These are phyloP conservation scores for Yoshiicerus persimilis DNA, from an alignment of 1,140 invertebrate genomes.

Conservation along the genomic window DNA sequence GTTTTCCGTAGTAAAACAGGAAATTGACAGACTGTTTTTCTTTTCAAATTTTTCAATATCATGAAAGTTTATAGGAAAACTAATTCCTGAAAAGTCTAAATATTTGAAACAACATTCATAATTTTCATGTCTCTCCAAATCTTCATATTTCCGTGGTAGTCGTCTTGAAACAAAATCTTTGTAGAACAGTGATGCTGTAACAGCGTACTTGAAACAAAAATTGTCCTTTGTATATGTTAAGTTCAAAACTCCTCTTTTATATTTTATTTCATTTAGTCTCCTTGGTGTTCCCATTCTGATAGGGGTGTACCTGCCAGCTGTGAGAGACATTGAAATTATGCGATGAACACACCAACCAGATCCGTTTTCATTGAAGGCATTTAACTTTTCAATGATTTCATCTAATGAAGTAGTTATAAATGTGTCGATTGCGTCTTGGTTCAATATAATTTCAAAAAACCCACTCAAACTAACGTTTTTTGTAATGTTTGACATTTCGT, in stretches of 20 bases:
- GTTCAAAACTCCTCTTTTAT: neutral
- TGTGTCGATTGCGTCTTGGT: neutral
- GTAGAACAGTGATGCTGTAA: neutral
- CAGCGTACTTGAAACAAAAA: neutral
- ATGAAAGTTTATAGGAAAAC: neutral
- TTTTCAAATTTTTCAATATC: neutral
- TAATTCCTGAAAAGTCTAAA: neutral
- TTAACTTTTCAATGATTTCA: neutral
- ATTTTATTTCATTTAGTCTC: neutral
- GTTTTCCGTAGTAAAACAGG: neutral
- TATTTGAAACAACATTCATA: neutral
- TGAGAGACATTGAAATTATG: neutral
- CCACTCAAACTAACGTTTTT: neutral
- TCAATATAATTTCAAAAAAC: neutral
- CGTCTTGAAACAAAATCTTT: neutral
- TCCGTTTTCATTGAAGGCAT: neutral
- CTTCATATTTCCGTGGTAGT: neutral
- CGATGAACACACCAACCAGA: neutral
- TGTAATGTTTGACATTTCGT: neutral
- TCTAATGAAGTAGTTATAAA: neutral
- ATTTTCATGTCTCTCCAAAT: neutral
- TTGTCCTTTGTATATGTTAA: neutral
- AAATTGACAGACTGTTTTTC: neutral
- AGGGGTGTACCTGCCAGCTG: neutral
- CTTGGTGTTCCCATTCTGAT: neutral